phyloP scores from a whole-genome alignment of 2,797 vertebrate species.

The Podarcis siculus region DNA sequence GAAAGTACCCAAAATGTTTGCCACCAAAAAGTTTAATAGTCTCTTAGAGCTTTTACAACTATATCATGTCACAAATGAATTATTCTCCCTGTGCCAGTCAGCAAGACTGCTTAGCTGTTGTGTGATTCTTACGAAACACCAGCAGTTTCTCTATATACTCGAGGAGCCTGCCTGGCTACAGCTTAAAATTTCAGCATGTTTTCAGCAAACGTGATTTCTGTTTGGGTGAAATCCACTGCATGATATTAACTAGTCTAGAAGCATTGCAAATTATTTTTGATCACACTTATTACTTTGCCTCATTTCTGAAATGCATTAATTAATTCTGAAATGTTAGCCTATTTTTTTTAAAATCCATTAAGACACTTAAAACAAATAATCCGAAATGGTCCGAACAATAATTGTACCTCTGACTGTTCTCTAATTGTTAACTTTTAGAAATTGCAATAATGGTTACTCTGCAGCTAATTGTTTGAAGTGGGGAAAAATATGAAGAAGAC shows the following conservation, averaged over 20 bases:
- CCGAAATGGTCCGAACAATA: constrained; percentile 17
- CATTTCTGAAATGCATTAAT: constrained; percentile 68
- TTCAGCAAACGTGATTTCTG: constrained; percentile 16
- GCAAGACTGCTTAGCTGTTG: constrained; percentile 18
- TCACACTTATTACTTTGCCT: constrained; percentile 39
- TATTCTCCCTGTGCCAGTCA: constrained; percentile 9
- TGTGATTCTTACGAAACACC: constrained; percentile 40
- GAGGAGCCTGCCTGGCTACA: not conserved
- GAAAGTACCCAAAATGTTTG: not conserved
- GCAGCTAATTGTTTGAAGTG: constrained; percentile 34
- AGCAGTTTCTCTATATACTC: constrained; percentile 34
- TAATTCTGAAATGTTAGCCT: constrained; percentile 60
- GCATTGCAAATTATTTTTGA: constrained; percentile 13
- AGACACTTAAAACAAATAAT: constrained; percentile 47
- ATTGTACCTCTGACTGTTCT: constrained; percentile 52
- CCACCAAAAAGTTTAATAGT: not conserved
- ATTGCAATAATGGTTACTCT: not conserved
- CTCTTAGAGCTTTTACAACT: not conserved
- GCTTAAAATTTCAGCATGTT: not conserved
- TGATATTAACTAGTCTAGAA: constrained; percentile 28
- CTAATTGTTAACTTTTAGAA: constrained; percentile 50
- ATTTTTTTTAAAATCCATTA: constrained; percentile 21
- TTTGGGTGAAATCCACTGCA: constrained; percentile 34
- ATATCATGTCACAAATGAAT: not conserved
- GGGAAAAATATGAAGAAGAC: not conserved